phyloP scores from a whole-genome alignment of 2,797 vertebrate genomes.

The Podarcis lilfordi region DNA sequence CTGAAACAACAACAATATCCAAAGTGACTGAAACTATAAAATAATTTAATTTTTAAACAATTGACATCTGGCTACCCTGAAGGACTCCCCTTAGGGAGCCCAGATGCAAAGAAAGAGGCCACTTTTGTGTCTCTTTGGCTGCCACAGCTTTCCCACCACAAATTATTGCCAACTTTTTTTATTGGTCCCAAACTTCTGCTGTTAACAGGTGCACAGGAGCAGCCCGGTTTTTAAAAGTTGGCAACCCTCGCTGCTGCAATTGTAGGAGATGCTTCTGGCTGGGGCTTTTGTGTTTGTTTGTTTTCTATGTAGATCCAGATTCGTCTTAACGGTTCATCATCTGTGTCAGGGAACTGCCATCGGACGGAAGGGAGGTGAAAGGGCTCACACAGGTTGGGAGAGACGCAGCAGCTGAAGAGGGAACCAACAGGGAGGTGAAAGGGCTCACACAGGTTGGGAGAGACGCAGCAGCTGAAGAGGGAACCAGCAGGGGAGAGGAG shows the following conservation, averaged over 20 bases:
- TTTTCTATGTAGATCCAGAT: neutral
- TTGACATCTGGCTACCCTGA: neutral
- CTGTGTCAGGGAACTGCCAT: too few species aligned
- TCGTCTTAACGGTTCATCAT: too few species aligned
- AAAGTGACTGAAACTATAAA: neutral
- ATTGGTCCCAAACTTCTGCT: neutral
- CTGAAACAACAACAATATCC: neutral
- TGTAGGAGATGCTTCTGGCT: neutral
- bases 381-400: too few species aligned
- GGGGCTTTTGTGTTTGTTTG: too few species aligned
- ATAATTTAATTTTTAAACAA: neutral
- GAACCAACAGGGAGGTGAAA: too few species aligned
- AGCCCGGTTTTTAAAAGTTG: neutral
- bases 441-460: too few species aligned
- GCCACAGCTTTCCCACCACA: neutral
- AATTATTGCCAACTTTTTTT: neutral
- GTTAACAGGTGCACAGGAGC: neutral
- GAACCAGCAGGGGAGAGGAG: too few species aligned
- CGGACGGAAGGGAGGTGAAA: too few species aligned
- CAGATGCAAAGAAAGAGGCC: neutral
- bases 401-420: too few species aligned
- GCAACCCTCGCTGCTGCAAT: neutral
- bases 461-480: too few species aligned
- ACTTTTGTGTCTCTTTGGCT: neutral
- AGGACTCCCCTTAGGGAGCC: neutral